Percentiles rank a stretch among this genome's conserved stretches.
Conservation (phyloP, 2,888 invertebrate species). For the Iselma pallidipennis region DNA sequence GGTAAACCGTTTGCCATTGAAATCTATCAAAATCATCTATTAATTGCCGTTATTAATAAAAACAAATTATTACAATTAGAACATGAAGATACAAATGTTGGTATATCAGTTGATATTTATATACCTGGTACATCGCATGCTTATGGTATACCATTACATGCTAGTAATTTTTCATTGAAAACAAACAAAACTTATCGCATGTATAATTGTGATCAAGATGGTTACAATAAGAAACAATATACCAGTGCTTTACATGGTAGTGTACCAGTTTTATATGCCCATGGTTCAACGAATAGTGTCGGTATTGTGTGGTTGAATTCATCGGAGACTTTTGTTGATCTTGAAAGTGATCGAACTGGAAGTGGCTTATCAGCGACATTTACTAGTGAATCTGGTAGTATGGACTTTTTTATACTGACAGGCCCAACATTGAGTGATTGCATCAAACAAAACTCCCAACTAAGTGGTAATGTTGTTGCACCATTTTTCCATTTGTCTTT, state of each 20-base stretch:
- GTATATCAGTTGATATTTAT: conserved; percentile 6
- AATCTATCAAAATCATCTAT: background rate
- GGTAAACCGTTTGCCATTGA: background rate
- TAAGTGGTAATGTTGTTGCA: too few relatives aligned
- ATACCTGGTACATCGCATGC: conserved; percentile 6
- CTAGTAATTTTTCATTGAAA: conserved; percentile 4
- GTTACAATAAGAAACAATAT: background rate
- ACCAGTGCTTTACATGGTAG: conserved; percentile 54
- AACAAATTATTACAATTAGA: background rate
- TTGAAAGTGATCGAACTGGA: conserved; percentile 59
- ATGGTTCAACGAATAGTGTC: conserved; percentile 61
- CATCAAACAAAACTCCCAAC: conserved; percentile 79
- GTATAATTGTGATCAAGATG: conserved; percentile 11
- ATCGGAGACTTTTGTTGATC: conserved; percentile 96
- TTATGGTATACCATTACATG: conserved; percentile 14
- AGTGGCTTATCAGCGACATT: conserved; percentile 72
- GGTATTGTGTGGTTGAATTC: conserved; percentile 74
- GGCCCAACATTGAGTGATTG: conserved; percentile 84
- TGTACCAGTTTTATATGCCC: conserved; percentile 89
- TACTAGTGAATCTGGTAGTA: conserved; percentile 92
- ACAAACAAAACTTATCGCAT: conserved; percentile 9
- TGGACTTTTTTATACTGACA: conserved; percentile 88
- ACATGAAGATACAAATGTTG: conserved; percentile 3
- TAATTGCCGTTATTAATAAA: conserved; percentile 1
- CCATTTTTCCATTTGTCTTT: conserved; percentile 63